These are phyloP conservation scores for Furnarius figulus DNA, from an alignment of 2,113 vertebrate species.

Conservation along the genomic window DNA sequence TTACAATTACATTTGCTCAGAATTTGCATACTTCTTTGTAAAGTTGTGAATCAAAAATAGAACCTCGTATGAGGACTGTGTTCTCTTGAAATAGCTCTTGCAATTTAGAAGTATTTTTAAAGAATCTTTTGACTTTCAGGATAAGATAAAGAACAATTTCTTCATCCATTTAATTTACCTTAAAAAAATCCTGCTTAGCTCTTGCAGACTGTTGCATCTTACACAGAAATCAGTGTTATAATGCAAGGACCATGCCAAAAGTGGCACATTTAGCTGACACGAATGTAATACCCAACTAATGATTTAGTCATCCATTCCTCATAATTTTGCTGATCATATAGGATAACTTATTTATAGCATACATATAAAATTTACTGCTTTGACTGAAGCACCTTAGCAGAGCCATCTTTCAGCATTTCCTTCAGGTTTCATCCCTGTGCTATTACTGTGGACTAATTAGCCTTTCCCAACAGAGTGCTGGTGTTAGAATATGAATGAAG, in stretches of 20 bases:
- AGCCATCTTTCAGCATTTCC: neutral
- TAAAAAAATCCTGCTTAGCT: neutral
- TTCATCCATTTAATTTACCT: neutral
- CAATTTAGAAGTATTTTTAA: neutral
- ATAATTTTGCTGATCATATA: neutral
- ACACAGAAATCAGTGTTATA: neutral
- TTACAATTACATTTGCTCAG: neutral
- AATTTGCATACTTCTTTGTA: neutral
- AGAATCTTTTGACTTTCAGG: neutral
- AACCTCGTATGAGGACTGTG: rapidly evolving
- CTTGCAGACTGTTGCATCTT: neutral
- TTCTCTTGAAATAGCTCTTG: neutral
- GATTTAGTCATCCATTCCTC: neutral
- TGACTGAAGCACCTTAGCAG: neutral
- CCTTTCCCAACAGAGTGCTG: constrained; percentile 45
- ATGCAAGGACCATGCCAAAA: neutral
- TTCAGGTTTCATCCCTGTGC: constrained; percentile 1
- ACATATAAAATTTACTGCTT: neutral
- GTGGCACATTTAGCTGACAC: neutral
- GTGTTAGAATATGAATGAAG: constrained; percentile 69
- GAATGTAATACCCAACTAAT: neutral
- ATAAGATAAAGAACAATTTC: neutral
- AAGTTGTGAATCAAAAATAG: neutral
- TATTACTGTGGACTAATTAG: constrained; percentile 62
- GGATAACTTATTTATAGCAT: neutral